Evolutionary conservation across 2,888 invertebrate genomes (phyloP).

Genomic region (Microdon myrmicae): DNA sequence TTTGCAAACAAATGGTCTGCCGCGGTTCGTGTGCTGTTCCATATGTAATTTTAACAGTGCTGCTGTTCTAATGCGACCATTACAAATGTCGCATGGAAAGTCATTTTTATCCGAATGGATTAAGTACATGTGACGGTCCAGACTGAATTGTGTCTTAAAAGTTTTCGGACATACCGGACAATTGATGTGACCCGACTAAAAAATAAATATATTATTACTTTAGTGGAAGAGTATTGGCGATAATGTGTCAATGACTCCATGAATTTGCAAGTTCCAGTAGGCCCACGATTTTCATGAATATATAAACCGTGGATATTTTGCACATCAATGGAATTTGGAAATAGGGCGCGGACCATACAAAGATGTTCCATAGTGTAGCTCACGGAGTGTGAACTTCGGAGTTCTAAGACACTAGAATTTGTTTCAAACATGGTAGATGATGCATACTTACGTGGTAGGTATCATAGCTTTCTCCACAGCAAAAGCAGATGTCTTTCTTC

Average conservation of each 20-base stretch:
- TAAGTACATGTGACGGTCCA: constrained; percentile 74
- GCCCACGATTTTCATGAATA: too few species aligned
- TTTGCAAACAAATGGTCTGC: constrained; percentile 73
- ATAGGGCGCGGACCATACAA: too few species aligned
- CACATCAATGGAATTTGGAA: too few species aligned
- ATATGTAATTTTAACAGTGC: constrained; percentile 75
- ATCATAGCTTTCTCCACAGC: constrained; percentile 65
- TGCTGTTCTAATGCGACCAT: constrained; percentile 73
- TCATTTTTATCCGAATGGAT: constrained; percentile 76
- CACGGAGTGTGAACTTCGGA: constrained; percentile 8
- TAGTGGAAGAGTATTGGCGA: too few species aligned
- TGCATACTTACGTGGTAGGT: constrained; percentile 65
- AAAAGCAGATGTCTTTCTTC: constrained; percentile 64
- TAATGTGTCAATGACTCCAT: constrained; percentile 3
- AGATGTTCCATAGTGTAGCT: too few species aligned
- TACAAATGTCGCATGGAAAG: constrained; percentile 75
- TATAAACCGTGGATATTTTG: too few species aligned
- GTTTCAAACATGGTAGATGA: too few species aligned
- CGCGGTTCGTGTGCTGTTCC: constrained; percentile 71
- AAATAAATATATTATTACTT: constrained; percentile 2
- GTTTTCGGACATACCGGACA: constrained; percentile 76
- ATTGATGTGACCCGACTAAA: constrained; percentile 64
- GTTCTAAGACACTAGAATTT: background rate
- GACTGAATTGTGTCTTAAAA: constrained; percentile 76
- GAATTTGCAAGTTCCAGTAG: too few species aligned